Conservation (phyloP, 2,113 vertebrate genomes). For the Urocynchramus pylzowi region DNA sequence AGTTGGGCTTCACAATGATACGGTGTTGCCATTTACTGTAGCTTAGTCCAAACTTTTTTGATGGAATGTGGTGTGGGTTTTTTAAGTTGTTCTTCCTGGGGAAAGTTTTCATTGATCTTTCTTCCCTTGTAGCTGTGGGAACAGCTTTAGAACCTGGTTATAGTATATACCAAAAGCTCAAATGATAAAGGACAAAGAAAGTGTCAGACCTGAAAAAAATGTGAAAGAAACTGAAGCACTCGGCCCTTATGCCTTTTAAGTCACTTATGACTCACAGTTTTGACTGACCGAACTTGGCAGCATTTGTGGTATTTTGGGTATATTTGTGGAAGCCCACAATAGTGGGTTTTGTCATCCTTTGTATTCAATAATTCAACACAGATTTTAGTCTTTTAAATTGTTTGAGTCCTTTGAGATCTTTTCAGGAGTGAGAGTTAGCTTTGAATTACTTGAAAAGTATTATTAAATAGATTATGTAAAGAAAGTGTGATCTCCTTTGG, state of each 20-base stretch:
- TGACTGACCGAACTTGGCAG: constrained; percentile 9
- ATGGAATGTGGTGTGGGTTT: neutral
- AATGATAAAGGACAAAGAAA: neutral
- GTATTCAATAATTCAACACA: constrained; percentile 21
- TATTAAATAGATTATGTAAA: constrained; percentile 55
- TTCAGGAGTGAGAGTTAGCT: constrained; percentile 15
- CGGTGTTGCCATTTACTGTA: neutral
- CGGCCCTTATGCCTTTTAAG: neutral
- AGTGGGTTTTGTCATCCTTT: constrained; percentile 15
- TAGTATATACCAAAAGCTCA: neutral
- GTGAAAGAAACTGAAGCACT: neutral
- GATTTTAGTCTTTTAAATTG: neutral
- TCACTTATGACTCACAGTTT: constrained; percentile 10
- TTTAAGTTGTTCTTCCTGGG: neutral
- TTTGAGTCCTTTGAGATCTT: constrained; percentile 16
- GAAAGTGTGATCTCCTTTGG: constrained; percentile 13
- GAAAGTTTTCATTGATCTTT: neutral
- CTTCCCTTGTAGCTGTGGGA: neutral
- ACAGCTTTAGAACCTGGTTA: neutral
- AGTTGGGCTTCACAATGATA: neutral
- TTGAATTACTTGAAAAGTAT: constrained; percentile 43
- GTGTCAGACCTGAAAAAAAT: neutral
- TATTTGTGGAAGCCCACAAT: constrained; percentile 7
- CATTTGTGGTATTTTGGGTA: neutral
- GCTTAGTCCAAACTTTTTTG: neutral